Evolutionary conservation across 2,113 vertebrate species (phyloP), one percentile per base, ranked within the genome.

Genomic region (Pseudorhombus dupliciocellatus): DNA sequence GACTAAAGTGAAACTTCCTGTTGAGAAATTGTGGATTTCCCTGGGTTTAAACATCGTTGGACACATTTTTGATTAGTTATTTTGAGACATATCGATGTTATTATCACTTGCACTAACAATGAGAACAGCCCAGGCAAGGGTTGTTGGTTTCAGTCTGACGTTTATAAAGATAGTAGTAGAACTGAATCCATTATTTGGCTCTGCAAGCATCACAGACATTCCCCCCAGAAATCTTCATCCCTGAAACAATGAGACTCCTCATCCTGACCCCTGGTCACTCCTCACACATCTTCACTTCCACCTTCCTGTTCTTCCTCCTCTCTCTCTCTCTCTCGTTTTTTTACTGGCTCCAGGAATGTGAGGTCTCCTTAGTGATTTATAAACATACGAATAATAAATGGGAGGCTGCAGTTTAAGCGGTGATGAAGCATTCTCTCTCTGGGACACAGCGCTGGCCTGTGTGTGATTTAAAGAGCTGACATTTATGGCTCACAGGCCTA

Each of bases 381-480:
- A 96, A 98, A 98, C 95, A 97, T 93, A 94, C 95, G 94, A 92
- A 95, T 96, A 96, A 96, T 96, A 96, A 96, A 98, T 95, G 95
- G 92, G 86, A 92, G 92, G 91, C 91, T 94, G 94, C 92, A 95
- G 95, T 96, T 97, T 95, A 96, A 96, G 95, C 94, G 90, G 93
- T 94, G 95, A 94, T 94, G 95, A 94, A 96, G 93, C 94, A 91
- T 95, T 95, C 94, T 95, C 93, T 93, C 52, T 93, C 91, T 87
- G 46, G 92, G 93, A 92, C 86, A 91, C 93, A 34, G 90, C 89
- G 92, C 92, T 92, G 94, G 89, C 85, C 82, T 75, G 92, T 94
- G 94, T 95, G 93, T 98, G 96, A 98, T 98, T 97, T 98, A 98
- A 96, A 95, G 94, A 95, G 94, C 94, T 97, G 97, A 97, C 97